These are phyloP conservation scores for Rhaphigaster nebulosa DNA, from an alignment of 2,888 invertebrate species.

Conservation along the genomic window DNA sequence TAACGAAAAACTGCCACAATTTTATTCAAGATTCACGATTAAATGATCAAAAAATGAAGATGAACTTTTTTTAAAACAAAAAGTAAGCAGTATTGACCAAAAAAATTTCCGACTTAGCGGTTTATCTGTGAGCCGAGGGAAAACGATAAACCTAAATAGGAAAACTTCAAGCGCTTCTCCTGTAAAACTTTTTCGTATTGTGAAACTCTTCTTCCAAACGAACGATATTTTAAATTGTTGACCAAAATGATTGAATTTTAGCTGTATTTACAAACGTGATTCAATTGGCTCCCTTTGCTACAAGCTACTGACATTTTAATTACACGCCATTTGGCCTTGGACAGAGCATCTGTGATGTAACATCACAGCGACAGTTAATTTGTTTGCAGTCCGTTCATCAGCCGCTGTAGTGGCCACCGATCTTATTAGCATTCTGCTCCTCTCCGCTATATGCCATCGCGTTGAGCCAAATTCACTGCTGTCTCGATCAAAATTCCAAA, in stretches of 20 bases:
- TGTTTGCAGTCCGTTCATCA: conserved; percentile 1
- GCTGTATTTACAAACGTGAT: neutral
- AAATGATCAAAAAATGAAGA: no score
- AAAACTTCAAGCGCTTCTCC: no score
- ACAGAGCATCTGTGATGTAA: neutral
- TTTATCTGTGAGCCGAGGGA: no score
- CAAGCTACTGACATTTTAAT: neutral
- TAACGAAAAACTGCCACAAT: no score
- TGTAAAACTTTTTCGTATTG: no score
- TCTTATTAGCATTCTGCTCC: neutral
- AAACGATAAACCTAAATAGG: no score
- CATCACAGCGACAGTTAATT: neutral
- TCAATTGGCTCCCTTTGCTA: neutral
- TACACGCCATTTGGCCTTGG: neutral
- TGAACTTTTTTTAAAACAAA: no score
- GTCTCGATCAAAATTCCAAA: neutral
- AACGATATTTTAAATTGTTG: no score
- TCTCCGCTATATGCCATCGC: neutral
- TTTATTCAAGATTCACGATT: no score
- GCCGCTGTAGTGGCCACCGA: neutral
- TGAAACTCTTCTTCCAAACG: no score
- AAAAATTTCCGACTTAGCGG: no score
- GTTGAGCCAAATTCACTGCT: neutral
- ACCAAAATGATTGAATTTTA: neutral
- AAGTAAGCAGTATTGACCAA: no score